A percentile compares a stretch with the other conserved stretches of the same genome.
Evolutionary conservation across 1,140 invertebrate genomes (phyloP).

Genomic region (Drosophila ananassae): DNA sequence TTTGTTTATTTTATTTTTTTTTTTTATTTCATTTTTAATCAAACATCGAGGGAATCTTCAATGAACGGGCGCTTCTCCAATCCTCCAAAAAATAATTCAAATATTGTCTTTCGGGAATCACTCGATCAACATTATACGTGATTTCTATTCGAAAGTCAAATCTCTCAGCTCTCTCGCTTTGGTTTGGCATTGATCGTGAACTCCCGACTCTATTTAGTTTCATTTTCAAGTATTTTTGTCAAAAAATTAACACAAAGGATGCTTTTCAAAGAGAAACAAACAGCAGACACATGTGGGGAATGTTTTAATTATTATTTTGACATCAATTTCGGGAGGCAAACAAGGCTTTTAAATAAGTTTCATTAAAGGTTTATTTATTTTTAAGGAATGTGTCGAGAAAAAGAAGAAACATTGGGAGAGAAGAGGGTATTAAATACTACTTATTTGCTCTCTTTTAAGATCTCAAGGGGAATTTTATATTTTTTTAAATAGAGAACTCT

Average conservation of each 20-base stretch:
- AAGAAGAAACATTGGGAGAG: too few species aligned
- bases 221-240: neutral
- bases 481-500: too few species aligned
- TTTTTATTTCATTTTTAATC: conserved; percentile 26
- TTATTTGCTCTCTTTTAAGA: neutral
- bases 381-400: too few species aligned
- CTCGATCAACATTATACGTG: conserved; percentile 2
- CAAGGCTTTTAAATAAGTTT: neutral
- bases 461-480: too few species aligned
- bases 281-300: conserved; percentile 2
- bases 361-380: neutral
- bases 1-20: neutral
- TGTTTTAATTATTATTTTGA: neutral
- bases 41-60: conserved; percentile 21
- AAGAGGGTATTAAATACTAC: neutral
- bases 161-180: too few species aligned
- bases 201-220: neutral
- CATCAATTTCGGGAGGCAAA: neutral
- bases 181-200: neutral
- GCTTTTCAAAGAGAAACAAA: neutral
- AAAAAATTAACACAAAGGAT: neutral
- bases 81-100: conserved; percentile 11
- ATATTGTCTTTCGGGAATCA: neutral
- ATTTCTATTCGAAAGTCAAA: neutral
- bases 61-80: neutral